Conservation (phyloP, 2,113 vertebrate genomes). For the Hydropotes inermis region DNA sequence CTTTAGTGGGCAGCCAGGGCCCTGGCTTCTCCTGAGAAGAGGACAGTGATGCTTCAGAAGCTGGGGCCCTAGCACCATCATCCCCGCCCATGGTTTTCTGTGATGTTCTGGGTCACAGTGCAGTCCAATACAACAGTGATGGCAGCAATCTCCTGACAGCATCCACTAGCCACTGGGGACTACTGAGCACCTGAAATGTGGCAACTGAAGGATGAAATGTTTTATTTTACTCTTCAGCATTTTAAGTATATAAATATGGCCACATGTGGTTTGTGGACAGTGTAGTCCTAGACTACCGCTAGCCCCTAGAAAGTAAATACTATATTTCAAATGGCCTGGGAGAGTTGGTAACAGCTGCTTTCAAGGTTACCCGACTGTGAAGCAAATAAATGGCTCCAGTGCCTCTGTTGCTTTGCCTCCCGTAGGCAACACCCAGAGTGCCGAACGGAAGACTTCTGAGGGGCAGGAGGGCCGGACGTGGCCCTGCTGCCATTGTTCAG, state of each 20-base stretch:
- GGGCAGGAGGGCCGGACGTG: neutral
- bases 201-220: neutral
- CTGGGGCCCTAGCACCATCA: accelerated
- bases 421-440: neutral
- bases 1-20: neutral
- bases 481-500: neutral
- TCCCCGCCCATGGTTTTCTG: neutral
- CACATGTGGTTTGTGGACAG: neutral
- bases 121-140: neutral
- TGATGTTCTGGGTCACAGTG: neutral
- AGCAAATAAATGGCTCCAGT: neutral
- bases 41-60: neutral
- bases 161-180: neutral
- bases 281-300: neutral
- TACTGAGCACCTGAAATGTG: neutral
- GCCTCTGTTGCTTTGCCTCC: neutral
- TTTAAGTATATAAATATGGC: neutral
- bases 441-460: neutral
- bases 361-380: neutral
- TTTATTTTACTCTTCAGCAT: neutral
- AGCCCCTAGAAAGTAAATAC: neutral
- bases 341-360: neutral
- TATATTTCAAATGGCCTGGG: neutral
- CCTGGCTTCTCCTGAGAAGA: neutral
- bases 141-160: neutral